Base-by-base conservation (phyloP, 2,888 invertebrate species). In the Xestoiulus laeticollis region DNA sequence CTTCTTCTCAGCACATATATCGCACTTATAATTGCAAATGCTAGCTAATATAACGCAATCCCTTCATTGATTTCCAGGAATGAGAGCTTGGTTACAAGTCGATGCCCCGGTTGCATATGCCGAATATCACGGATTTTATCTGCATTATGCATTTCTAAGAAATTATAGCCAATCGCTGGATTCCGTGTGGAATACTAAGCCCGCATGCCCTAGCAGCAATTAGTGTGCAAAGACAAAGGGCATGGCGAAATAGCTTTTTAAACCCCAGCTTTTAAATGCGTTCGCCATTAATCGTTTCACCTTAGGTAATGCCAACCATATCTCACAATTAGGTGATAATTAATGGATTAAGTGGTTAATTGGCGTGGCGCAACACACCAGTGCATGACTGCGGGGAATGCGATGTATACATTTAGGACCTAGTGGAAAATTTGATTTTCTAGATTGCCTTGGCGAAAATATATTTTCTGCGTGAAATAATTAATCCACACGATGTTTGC, bases 281-380 rank as follows among this genome's bases (percentile, higher is more conserved):
- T 10, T 78, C 2, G 78, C 78, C 78, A 78, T 78, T 78, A 78
- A 78, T 78, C 16, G 78, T 14, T 78, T 78, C 78, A 78, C 78
- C 78, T 78, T 78, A 78, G 78, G 78, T 78, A 78, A 78, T 78
- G 30, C 78, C 10, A 78, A 16, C 78, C 30, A 78, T 78, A 78
- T 78, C 78, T 78, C 78, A 78, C 78, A 78, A 78, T 78, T 78
- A 78, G 78, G 12, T 78, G 78, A 78, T 78, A 78, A 78, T 78
- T 26, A 78, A 78, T 78, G 78, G 78, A 78, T 78, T 78, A 78
- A 78, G 30, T 30, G 78, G 78, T 78, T 78, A 78, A 78, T 78
- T 78, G 78, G 30, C 8, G 30, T 30, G 78, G 78, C 78, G 78
- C 30, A 78, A 78, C 78, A 26, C 78, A 78, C 78, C 78, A 78